Percentiles rank a stretch among this genome's conserved stretches.
Conservation (phyloP, 2,113 vertebrate species). For the Anguilla rostrata region DNA sequence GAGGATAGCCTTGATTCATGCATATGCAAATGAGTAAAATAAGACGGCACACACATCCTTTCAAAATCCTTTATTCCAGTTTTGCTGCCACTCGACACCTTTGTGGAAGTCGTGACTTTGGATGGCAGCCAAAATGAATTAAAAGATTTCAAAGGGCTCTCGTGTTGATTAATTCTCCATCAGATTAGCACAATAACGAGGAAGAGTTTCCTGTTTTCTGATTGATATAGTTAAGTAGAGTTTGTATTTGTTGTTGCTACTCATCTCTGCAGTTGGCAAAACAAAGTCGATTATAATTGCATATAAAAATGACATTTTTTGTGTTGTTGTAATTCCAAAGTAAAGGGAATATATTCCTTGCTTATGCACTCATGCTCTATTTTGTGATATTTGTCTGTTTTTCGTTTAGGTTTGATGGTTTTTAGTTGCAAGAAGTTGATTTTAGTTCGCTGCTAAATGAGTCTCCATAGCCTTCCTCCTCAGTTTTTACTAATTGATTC, state of each 20-base stretch:
- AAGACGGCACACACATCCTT: conserved; percentile 55
- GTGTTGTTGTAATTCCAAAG: conserved; percentile 72
- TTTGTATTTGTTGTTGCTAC: conserved; percentile 75
- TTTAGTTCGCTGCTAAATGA: conserved; percentile 6
- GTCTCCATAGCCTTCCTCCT: conserved; percentile 68
- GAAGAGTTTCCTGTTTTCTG: conserved; percentile 45
- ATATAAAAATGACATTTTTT: conserved; percentile 84
- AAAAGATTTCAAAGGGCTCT: too few species aligned
- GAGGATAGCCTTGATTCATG: conserved; percentile 54
- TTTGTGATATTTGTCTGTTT: conserved; percentile 45
- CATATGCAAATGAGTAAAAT: conserved; percentile 55
- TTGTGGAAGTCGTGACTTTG: too few species aligned
- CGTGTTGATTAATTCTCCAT: too few species aligned
- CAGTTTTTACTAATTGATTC: conserved; percentile 53
- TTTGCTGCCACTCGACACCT: too few species aligned
- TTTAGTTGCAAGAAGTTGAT: too few species aligned
- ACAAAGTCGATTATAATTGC: conserved; percentile 64
- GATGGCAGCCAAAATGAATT: too few species aligned
- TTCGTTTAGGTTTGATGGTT: conserved; percentile 52
- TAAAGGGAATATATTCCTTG: conserved; percentile 75
- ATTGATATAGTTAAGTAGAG: conserved; percentile 77
- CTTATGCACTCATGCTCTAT: conserved; percentile 74
- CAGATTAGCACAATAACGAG: too few species aligned
- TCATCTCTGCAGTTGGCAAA: conserved; percentile 65
- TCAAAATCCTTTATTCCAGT: too few species aligned